Conservation (phyloP, 2,113 vertebrate species). For the Cryptomyrus ogoouensis region DNA sequence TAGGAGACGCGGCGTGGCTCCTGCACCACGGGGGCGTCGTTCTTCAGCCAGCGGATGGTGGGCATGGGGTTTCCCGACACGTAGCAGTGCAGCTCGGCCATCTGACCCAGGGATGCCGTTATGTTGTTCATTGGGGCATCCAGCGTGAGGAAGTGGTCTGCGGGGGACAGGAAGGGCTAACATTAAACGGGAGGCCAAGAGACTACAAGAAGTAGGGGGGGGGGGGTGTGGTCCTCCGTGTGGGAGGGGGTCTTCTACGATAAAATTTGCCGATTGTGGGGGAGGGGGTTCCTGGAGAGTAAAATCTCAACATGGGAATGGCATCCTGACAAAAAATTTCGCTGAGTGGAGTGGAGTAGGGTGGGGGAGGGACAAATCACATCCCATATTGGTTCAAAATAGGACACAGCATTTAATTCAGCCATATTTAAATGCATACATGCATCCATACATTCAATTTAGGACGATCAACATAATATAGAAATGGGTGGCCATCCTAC, state of each 20-base stretch:
- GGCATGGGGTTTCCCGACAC: conserved; percentile 85
- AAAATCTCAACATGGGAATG: too few species aligned
- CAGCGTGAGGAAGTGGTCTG: conserved; percentile 77
- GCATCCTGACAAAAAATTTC: too few species aligned
- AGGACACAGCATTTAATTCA: background rate
- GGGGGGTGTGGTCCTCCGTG: too few species aligned
- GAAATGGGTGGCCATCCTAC: background rate
- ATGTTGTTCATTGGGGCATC: conserved; percentile 97
- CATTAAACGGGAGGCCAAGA: background rate
- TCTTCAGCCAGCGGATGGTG: conserved; percentile 87
- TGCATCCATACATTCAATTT: background rate
- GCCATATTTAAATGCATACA: too few species aligned
- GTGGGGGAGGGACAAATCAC: background rate
- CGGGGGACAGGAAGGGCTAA: background rate
- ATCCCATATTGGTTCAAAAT: background rate
- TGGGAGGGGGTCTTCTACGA: too few species aligned
- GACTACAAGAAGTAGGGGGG: background rate
- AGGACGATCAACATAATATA: background rate
- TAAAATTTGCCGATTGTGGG: background rate
- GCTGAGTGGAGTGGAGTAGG: background rate
- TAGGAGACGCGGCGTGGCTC: conserved; percentile 87
- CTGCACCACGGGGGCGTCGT: conserved; percentile 89
- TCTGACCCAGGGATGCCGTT: conserved; percentile 89
- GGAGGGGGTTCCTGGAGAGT: too few species aligned
- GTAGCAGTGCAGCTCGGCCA: conserved; percentile 81